Evolutionary conservation across 1,140 invertebrate species (phyloP), one percentile per base, ranked within the genome.

Genomic region (Trichonephila clavata): DNA sequence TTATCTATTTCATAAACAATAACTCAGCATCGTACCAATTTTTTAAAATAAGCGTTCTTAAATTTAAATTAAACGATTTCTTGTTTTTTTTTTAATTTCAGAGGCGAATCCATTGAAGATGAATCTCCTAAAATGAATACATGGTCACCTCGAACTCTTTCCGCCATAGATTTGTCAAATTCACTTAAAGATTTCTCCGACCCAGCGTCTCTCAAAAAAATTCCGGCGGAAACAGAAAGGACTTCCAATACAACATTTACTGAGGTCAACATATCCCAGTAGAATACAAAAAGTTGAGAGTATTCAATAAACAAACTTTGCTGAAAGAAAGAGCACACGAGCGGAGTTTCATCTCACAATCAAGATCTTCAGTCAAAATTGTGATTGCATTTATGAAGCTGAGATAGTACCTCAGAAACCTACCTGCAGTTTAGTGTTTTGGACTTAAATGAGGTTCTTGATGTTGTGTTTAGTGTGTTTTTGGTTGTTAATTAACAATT

Each of bases 121-220:
- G 60, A 63, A 87, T 13, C 32, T 57, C 68, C 8, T 2, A 71
- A 71, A 24, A 5, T 18, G 10, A 89, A 57, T 7, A 71, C 87
- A 16, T 89, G 87, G 87, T 18, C 87, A 1, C 87, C 63, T n/a
- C 32, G 65, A 14, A 71, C 87, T 24, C 27, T 89, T 10, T 89
- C 87, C 4, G 87, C 65, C 14, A 59, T 89, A 14, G 65, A 89
- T 57, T 16, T 89, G 39, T 27, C 86, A 5, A 21, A 21, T 39
- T 57, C 87, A 0, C 20, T 89, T 21, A 68, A 89, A 4, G 68
- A 89, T 21, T 27, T 63, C 1, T 39, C 27, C 32, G 86, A 65
- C 13, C 20, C 60, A 3, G 32, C 7, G 24, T 18, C 24, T 16
- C 27, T 32, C 71, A 77, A 77, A 27, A 77, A 77, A 77, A 18